A percentile compares a stretch with the other conserved stretches of the same genome.
Conservation (phyloP, 2,113 vertebrate genomes). For the Cathartes aura region DNA sequence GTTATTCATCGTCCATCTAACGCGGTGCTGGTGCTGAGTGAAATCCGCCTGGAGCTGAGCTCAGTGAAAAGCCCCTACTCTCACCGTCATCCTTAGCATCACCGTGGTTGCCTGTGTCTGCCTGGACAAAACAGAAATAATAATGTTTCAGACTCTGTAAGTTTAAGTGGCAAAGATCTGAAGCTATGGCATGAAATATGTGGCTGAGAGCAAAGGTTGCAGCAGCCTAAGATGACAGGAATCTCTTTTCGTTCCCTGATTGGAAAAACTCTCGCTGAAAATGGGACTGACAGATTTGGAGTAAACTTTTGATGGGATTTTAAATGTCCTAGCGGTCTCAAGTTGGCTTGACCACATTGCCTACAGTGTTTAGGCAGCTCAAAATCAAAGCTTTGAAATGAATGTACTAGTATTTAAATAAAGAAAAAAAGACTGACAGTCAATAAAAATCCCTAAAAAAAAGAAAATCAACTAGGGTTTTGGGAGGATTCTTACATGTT, state of each 20-base stretch:
- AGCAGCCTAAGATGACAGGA: not conserved
- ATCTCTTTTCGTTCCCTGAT: not conserved
- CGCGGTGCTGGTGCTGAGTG: not conserved
- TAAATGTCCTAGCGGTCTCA: not conserved
- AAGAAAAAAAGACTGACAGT: not conserved
- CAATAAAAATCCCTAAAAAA: not conserved
- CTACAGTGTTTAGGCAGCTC: not conserved
- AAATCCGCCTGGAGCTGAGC: not conserved
- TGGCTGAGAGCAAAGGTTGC: not conserved
- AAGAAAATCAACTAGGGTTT: not conserved
- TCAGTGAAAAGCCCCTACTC: not conserved
- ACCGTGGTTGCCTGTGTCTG: fast-evolving
- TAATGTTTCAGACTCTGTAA: not conserved
- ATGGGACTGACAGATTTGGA: not conserved
- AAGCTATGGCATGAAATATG: not conserved
- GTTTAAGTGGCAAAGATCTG: not conserved
- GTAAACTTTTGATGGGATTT: not conserved
- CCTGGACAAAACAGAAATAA: not conserved
- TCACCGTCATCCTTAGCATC: not conserved
- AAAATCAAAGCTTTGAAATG: not conserved
- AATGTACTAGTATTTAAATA: not conserved
- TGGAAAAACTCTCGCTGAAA: not conserved
- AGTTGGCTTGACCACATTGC: not conserved
- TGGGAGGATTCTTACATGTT: not conserved
- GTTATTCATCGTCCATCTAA: not conserved